Conservation (phyloP, 2,797 vertebrate genomes). For the Glossophaga mutica region DNA sequence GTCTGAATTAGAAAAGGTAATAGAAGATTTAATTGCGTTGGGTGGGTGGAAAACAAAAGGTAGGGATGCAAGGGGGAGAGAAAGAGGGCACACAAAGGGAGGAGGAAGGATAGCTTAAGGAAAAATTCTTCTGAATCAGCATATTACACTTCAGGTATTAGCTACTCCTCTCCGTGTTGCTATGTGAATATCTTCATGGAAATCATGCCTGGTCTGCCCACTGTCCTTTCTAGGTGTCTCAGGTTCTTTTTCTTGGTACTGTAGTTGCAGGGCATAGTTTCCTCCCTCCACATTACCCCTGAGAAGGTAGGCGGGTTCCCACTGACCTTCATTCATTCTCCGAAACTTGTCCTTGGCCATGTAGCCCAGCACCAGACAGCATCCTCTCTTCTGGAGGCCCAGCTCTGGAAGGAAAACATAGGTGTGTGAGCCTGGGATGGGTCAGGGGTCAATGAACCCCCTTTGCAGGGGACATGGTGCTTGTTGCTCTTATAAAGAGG, state of each 20-base stretch:
- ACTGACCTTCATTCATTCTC: constrained; percentile 88
- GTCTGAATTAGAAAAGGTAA: background rate
- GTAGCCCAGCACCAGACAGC: constrained; percentile 85
- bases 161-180: background rate
- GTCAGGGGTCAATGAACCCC: background rate
- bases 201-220: background rate
- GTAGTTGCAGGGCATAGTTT: background rate
- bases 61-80: background rate
- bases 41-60: background rate
- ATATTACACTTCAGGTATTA: no score
- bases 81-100: background rate
- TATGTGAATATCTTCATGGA: background rate
- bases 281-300: no score
- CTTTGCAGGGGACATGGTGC: background rate
- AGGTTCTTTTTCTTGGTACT: background rate
- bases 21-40: background rate
- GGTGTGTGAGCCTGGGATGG: background rate
- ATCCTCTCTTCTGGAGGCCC: constrained; percentile 85
- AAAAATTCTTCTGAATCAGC: background rate
- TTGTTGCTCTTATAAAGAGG: background rate
- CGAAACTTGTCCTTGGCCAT: constrained; percentile 88
- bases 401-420: constrained; percentile 81
- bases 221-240: background rate
- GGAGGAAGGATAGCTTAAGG: background rate
- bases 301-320: background rate